A percentile compares a stretch with the other conserved stretches of the same genome.
These are phyloP conservation scores for Crambe crambe DNA, from an alignment of 37 sponge, comb jelly and placozoan genomes.

Conservation along the genomic window DNA sequence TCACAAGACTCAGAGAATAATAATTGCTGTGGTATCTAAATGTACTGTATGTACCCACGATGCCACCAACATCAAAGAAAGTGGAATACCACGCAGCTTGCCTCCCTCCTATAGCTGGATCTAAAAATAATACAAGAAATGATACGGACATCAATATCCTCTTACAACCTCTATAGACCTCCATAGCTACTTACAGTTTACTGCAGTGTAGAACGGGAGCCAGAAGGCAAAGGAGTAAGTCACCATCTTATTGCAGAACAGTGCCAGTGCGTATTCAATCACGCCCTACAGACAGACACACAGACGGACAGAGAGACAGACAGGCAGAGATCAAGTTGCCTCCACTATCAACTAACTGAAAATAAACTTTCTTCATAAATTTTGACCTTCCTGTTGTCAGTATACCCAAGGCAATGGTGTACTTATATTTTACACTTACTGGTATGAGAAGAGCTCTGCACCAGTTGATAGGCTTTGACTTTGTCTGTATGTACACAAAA, in stretches of 20 bases:
- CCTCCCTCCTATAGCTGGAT: not conserved
- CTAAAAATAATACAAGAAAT: not conserved
- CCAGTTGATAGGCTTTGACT: conserved; percentile 36
- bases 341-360: not conserved
- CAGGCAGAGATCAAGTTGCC: not conserved
- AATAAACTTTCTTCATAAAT: not conserved
- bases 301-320: not conserved
- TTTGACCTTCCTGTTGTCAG: not conserved
- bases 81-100: conserved; percentile 62
- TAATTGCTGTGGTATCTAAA: not conserved
- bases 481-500: not conserved
- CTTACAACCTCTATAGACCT: not conserved
- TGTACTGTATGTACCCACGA: conserved; percentile 41
- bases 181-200: conserved; percentile 8
- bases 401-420: too few relatives aligned
- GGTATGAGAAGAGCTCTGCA: conserved; percentile 69
- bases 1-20: not conserved
- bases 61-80: conserved; percentile 82
- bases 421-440: conserved; percentile 43
- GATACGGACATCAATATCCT: not conserved
- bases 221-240: conserved; percentile 90
- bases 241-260: conserved; percentile 91
- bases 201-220: conserved; percentile 76
- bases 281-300: conserved; percentile 67
- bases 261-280: conserved; percentile 84